Evolutionary conservation across 2,113 vertebrate species (phyloP).

Genomic region (Leiothrix lutea): DNA sequence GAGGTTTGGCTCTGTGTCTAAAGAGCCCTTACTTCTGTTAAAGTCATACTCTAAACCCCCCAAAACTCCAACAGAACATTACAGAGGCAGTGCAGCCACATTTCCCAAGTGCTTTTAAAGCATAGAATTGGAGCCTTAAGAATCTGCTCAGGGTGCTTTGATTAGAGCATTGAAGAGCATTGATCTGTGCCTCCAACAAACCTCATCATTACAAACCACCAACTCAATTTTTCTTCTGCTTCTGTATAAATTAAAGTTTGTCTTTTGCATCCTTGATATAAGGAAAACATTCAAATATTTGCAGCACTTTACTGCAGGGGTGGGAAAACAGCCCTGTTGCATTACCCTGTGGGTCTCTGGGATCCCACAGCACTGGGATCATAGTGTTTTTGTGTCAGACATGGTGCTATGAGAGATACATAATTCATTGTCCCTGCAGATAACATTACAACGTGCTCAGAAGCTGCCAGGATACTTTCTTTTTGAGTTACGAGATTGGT

Average conservation of each 20-base stretch:
- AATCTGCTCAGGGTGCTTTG: not conserved
- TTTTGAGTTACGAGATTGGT: constrained; percentile 14
- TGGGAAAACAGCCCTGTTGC: not conserved
- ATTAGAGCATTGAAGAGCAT: not conserved
- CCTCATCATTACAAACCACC: not conserved
- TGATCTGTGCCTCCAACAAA: not conserved
- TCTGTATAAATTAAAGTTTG: not conserved
- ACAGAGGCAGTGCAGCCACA: not conserved
- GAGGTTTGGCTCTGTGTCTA: not conserved
- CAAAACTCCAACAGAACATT: not conserved
- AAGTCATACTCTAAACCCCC: not conserved
- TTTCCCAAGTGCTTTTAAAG: not conserved
- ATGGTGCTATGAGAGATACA: not conserved
- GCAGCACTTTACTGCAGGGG: not conserved
- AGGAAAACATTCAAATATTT: not conserved
- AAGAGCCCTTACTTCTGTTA: not conserved
- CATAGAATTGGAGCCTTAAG: not conserved
- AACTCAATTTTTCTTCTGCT: not conserved
- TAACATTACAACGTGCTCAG: constrained; percentile 6
- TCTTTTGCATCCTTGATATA: not conserved
- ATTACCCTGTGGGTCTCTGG: not conserved
- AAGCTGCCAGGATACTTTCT: constrained; percentile 14
- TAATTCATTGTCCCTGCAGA: constrained; percentile 53
- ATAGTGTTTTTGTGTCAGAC: not conserved
- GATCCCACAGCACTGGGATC: not conserved